phyloP scores from a whole-genome alignment of 2,797 vertebrate species.

The Holocentrus rufus region DNA sequence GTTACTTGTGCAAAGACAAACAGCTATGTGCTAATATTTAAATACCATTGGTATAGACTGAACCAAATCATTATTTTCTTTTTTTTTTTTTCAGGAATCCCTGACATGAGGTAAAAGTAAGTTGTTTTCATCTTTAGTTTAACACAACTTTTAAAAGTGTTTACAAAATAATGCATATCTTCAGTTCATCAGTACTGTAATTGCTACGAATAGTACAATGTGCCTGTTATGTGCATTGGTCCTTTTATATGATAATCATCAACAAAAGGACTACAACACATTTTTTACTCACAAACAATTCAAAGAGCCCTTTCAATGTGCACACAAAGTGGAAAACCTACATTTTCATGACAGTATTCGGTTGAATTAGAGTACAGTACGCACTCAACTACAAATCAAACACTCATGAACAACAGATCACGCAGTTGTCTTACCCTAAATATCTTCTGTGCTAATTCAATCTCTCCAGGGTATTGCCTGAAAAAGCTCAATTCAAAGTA shows the following conservation, averaged over 20 bases:
- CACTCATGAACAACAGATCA: constrained; percentile 70
- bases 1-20: constrained; percentile 88
- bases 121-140: constrained; percentile 83
- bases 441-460: constrained; percentile 48
- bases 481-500: constrained; percentile 48
- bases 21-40: constrained; percentile 88
- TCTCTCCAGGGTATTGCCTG: constrained; percentile 55
- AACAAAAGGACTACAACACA: constrained; percentile 81
- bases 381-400: constrained; percentile 74
- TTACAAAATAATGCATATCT: constrained; percentile 89
- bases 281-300: constrained; percentile 81
- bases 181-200: constrained; percentile 84
- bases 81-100: constrained; percentile 81
- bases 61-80: constrained; percentile 80
- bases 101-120: constrained; percentile 89
- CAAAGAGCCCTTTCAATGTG: constrained; percentile 88
- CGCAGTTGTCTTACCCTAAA: constrained; percentile 50
- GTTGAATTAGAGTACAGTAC: constrained; percentile 78
- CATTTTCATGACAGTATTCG: constrained; percentile 82
- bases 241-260: constrained; percentile 80
- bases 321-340: constrained; percentile 85
- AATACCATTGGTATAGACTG: constrained; percentile 83
- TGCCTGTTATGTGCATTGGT: constrained; percentile 85
- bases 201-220: constrained; percentile 88
- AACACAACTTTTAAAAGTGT: constrained; percentile 81